A percentile compares a stretch with the other conserved stretches of the same genome.
Conservation (phyloP, 1,140 invertebrate genomes). For the Onthophagus taurus region DNA sequence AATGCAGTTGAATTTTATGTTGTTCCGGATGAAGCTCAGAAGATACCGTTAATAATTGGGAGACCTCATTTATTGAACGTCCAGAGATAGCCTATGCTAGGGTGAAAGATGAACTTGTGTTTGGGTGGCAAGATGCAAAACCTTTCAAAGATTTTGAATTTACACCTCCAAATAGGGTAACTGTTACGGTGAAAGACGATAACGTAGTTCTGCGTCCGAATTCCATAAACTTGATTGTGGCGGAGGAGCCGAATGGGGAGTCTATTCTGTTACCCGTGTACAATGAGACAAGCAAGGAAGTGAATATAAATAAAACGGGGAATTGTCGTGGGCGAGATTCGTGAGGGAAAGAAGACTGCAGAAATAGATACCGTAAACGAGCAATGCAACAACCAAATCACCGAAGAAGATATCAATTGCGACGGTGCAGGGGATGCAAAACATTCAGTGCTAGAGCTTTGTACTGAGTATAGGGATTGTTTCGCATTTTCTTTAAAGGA, state of each 20-base stretch:
- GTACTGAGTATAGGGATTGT: not conserved
- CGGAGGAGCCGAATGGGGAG: too few relatives aligned
- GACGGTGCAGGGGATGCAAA: not conserved
- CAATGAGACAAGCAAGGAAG: not conserved
- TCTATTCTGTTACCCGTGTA: too few relatives aligned
- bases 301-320: not conserved
- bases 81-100: not conserved
- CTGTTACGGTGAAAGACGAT: not conserved
- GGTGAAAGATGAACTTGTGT: not conserved
- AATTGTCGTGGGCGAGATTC: not conserved
- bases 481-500: not conserved
- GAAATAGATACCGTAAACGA: not conserved
- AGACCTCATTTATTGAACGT: not conserved
- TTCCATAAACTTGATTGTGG: too few relatives aligned
- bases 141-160: not conserved
- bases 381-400: not conserved
- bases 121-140: not conserved
- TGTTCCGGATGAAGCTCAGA: constrained; percentile 1
- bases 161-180: not conserved
- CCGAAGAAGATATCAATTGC: not conserved
- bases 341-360: not conserved
- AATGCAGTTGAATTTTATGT: not conserved
- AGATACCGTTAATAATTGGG: not conserved
- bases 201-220: too few relatives aligned
- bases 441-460: not conserved